Conservation (phyloP, 2,797 vertebrate genomes). For the Eutrigla gurnardus region DNA sequence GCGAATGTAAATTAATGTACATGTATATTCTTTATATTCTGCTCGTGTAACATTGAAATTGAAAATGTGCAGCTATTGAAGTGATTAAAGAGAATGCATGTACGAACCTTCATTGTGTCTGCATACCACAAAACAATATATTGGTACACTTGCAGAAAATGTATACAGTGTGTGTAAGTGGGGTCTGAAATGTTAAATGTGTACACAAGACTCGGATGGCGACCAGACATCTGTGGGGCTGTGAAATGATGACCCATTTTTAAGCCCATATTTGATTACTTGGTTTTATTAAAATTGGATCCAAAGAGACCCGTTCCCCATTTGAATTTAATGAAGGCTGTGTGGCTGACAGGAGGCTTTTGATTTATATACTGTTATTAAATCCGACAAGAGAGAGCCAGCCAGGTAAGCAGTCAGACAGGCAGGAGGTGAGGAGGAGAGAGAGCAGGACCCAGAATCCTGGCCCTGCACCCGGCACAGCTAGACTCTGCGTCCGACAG, state of each 20-base stretch:
- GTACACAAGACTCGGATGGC: constrained; percentile 70
- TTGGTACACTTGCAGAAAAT: constrained; percentile 21
- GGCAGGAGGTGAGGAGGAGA: constrained; percentile 47
- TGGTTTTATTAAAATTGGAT: constrained; percentile 88
- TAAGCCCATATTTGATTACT: constrained; percentile 84
- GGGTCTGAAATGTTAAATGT: constrained; percentile 68
- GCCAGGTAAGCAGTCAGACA: constrained; percentile 74
- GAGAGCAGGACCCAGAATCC: constrained; percentile 67
- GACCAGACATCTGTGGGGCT: constrained; percentile 72
- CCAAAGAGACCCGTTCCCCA: constrained; percentile 83
- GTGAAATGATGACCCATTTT: constrained; percentile 84
- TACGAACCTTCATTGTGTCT: constrained; percentile 37
- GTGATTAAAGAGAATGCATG: constrained; percentile 30
- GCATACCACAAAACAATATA: constrained; percentile 52
- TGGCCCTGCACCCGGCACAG: constrained; percentile 67
- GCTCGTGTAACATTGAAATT: constrained; percentile 12
- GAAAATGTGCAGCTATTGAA: constrained; percentile 23
- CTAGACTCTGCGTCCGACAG: constrained; percentile 56
- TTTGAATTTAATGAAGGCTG: constrained; percentile 88
- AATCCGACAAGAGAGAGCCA: constrained; percentile 82
- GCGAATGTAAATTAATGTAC: constrained; percentile 15
- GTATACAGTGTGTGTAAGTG: constrained; percentile 32
- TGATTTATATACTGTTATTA: constrained; percentile 89
- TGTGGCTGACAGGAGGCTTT: constrained; percentile 84
- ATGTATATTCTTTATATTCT: constrained; percentile 24